Conservation (phyloP, 2,888 invertebrate species). For the Ichneumoninae sp. region DNA sequence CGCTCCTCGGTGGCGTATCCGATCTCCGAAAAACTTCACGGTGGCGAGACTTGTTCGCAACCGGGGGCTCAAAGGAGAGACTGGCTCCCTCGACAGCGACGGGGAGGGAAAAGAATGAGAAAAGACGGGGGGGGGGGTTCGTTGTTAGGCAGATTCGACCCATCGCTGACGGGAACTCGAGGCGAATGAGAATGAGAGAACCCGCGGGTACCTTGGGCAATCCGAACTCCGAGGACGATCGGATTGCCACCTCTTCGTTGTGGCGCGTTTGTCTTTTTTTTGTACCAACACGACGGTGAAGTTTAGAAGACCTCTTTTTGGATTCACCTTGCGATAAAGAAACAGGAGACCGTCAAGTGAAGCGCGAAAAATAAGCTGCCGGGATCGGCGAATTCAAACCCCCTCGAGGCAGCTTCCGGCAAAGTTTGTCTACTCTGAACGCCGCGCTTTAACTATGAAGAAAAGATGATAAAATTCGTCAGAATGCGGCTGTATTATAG, state of each 20-base stretch:
- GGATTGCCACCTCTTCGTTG: constrained; percentile 45
- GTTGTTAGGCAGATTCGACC: constrained; percentile 27
- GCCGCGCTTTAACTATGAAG: neutral
- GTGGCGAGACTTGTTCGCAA: constrained; percentile 37
- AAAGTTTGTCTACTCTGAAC: neutral
- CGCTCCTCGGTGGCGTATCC: constrained; percentile 44
- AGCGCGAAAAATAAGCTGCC: neutral
- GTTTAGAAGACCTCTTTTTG: neutral
- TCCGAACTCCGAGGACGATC: constrained; percentile 32
- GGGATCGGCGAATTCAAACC: neutral
- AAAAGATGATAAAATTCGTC: neutral
- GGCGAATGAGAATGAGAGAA: constrained; percentile 46
- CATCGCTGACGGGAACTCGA: constrained; percentile 41
- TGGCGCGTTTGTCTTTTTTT: constrained; percentile 12
- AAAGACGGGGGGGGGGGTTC: constrained; percentile 6
- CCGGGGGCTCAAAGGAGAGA: constrained; percentile 8
- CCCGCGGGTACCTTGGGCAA: constrained; percentile 13
- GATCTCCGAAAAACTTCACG: constrained; percentile 53
- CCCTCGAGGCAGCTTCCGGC: neutral
- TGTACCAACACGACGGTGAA: constrained; percentile 26
- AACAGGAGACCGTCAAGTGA: neutral
- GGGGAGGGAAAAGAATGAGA: constrained; percentile 4
- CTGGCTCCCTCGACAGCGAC: constrained; percentile 19
- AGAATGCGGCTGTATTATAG: neutral
- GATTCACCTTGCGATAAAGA: neutral